Conservation (phyloP, 2,888 invertebrate genomes). For the Ochropleura plecta region DNA sequence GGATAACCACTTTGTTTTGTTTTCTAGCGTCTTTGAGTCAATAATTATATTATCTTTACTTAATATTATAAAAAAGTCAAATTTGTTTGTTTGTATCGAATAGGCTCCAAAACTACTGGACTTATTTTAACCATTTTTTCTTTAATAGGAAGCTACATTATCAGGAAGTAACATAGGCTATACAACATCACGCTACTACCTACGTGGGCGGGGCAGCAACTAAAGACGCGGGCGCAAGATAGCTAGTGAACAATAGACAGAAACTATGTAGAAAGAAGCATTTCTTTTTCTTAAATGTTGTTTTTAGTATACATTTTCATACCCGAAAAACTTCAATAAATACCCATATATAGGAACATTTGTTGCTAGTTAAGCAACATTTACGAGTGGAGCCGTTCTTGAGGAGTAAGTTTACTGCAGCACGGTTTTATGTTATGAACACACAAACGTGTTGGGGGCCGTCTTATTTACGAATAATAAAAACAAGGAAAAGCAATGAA, state of each 20-base stretch:
- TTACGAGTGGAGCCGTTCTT: constrained; percentile 79
- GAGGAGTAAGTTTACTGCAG: constrained; percentile 83
- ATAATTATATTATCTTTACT: neutral
- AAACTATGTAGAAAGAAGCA: neutral
- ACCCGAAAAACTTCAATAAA: constrained; percentile 65
- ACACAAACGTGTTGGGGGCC: constrained; percentile 82
- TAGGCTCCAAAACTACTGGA: too few relatives aligned
- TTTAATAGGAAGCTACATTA: too few relatives aligned
- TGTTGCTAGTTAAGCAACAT: constrained; percentile 81
- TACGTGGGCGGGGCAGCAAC: too few relatives aligned
- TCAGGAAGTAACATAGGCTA: too few relatives aligned
- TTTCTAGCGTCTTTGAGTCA: neutral
- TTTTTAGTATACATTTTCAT: constrained; percentile 51
- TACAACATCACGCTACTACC: too few relatives aligned
- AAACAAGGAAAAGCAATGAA: constrained; percentile 90
- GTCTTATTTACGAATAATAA: constrained; percentile 90
- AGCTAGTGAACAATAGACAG: too few relatives aligned
- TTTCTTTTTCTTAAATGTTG: constrained; percentile 2
- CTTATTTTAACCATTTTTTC: too few relatives aligned
- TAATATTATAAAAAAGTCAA: too few relatives aligned
- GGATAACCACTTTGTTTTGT: neutral
- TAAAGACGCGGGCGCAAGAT: too few relatives aligned
- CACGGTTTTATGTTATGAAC: constrained; percentile 88
- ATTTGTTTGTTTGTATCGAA: too few relatives aligned
- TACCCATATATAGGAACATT: constrained; percentile 73